Conservation (phyloP, 2,113 vertebrate genomes). For the Cyanistes caeruleus region DNA sequence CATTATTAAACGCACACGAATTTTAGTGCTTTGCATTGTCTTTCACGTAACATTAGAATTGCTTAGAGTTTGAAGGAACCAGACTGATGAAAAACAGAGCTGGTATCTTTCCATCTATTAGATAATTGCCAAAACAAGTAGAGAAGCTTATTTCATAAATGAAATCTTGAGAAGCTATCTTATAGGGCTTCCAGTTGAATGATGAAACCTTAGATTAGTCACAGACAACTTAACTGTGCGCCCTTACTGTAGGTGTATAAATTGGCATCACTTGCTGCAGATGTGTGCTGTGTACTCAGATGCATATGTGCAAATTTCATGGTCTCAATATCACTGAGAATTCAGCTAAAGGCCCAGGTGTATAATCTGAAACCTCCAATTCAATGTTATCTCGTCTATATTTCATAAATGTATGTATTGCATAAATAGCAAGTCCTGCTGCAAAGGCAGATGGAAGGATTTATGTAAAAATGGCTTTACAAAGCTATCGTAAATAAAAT, state of each 20-base stretch:
- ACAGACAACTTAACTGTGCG: neutral
- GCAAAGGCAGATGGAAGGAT: neutral
- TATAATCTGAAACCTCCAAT: neutral
- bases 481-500: neutral
- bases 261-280: neutral
- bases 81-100: neutral
- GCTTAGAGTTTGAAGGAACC: neutral
- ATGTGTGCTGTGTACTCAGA: neutral
- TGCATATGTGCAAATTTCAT: neutral
- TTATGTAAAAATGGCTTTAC: neutral
- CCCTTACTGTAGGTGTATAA: neutral
- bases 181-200: neutral
- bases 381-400: neutral
- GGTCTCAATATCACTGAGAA: neutral
- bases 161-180: neutral
- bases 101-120: neutral
- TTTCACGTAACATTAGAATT: neutral
- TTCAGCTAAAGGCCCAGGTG: neutral
- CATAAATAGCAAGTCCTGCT: neutral
- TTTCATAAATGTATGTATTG: neutral
- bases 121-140: neutral
- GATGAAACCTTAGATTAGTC: neutral
- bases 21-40: neutral
- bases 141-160: neutral
- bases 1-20: neutral